Base-by-base conservation (phyloP, 2,888 invertebrate species). In the Sinodicranocentrus sp. region DNA sequence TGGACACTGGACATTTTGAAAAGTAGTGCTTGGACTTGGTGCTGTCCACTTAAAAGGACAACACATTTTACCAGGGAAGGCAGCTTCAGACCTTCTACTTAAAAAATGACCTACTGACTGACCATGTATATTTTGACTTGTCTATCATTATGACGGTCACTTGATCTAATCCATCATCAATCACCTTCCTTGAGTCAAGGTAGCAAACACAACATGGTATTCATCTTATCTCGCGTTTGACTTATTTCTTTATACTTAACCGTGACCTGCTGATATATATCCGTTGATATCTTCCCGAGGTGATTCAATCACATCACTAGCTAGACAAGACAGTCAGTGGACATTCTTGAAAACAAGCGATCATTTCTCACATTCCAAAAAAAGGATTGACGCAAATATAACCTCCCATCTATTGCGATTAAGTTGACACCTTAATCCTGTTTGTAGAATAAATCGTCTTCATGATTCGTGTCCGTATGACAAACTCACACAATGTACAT, bases 21-120 rank as follows among this genome's bases (percentile, higher is more conserved):
- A n/a, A 61, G 3, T 52, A 17, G 19, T 52, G 19, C 8, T n/a
- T 17, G 19, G 1, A 59, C 19, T 54, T 1, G n/a, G n/a, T n/a
- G 44, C 54, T 54, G n/a, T 8, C 15, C 33, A 25, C 61, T 15
- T 33, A 28, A 28, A 19, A 17, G 33, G 2, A 61, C 15, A 1
- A 25, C 15, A 43, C 68, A 25, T 17, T 68, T 57, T 57, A 28
- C 39, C 39, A 39, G 39, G 13, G 6, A 39, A 39, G 39, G 13
- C 6, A 39, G 6, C 39, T 39, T 39, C 39, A 8, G 6, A 8
- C 5, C 39, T 39, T 8, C 39, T 39, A 13, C 39, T 39, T 33
- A 25, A 39, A 17, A 67, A 52, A 57, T 79, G 78, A 71, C 71
- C 78, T 26, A 70, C 78, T 77, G 78, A 71, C 63, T 70, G 48